These are phyloP conservation scores for Pangasianodon gigas DNA, from an alignment of 2,113 vertebrate genomes.

Conservation along the genomic window DNA sequence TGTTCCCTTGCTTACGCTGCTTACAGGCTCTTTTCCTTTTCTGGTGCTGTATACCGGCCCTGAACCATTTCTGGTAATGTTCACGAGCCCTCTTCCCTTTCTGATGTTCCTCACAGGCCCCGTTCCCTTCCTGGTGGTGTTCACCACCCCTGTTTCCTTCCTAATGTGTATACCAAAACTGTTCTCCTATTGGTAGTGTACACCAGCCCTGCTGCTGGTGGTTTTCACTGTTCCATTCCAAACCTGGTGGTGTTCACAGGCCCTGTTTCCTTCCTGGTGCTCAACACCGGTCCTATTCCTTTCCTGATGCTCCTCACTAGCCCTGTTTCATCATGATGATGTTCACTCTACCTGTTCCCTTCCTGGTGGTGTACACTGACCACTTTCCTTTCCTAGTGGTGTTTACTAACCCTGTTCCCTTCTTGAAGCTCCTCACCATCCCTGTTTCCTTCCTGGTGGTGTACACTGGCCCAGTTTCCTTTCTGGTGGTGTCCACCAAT, in stretches of 20 bases:
- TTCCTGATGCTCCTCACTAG: not conserved
- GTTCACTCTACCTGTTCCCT: not conserved
- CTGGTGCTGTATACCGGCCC: not conserved
- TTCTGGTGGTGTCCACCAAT: not conserved
- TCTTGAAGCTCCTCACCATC: not conserved
- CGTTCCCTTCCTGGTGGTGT: not conserved
- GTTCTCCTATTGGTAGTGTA: not conserved
- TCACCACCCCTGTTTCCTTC: not conserved
- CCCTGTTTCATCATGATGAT: not conserved
- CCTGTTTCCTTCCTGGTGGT: not conserved
- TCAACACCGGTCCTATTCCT: accelerated
- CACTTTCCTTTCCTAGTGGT: not conserved
- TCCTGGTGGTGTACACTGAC: not conserved
- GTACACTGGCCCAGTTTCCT: not conserved
- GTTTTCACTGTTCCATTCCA: not conserved
- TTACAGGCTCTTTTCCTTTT: not conserved
- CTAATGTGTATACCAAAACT: not conserved
- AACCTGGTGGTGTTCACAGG: not conserved
- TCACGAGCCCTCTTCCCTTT: not conserved
- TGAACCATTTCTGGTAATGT: not conserved
- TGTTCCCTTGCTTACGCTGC: not conserved
- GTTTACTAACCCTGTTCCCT: not conserved
- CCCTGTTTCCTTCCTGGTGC: not conserved
- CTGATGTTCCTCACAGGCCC: not conserved
- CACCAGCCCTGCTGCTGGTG: not conserved